These are phyloP conservation scores for Callosobruchus maculatus DNA, from an alignment of 2,888 invertebrate species.

Conservation along the genomic window DNA sequence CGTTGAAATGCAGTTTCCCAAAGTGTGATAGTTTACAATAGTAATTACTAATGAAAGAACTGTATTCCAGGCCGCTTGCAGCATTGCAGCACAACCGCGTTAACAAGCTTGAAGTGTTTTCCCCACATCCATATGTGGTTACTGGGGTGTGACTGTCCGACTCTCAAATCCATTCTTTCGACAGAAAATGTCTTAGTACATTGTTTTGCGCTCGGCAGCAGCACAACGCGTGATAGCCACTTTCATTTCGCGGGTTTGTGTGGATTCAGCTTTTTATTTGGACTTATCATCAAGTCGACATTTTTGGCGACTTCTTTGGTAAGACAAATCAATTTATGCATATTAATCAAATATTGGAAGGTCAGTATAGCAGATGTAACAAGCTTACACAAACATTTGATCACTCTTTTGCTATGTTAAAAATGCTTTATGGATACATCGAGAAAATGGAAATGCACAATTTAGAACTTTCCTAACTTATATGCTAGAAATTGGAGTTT, in stretches of 20 bases:
- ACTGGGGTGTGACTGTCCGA: slow-evolving; percentile 34
- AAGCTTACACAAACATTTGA: too few relatives aligned
- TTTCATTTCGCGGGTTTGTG: not conserved
- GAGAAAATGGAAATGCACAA: too few relatives aligned
- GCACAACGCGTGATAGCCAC: not conserved
- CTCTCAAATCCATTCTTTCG: slow-evolving; percentile 25
- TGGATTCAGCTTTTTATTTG: slow-evolving; percentile 2
- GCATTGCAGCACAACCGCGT: not conserved
- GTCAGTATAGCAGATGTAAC: too few relatives aligned
- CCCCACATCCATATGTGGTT: slow-evolving; percentile 28
- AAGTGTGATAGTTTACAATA: too few relatives aligned
- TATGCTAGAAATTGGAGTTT: too few relatives aligned
- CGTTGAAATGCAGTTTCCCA: too few relatives aligned
- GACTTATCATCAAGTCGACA: not conserved
- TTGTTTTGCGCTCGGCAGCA: not conserved
- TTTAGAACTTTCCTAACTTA: too few relatives aligned
- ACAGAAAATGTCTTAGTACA: slow-evolving; percentile 7
- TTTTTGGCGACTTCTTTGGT: not conserved
- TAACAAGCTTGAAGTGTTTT: slow-evolving; percentile 6
- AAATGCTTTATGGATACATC: too few relatives aligned
- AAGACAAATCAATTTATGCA: not conserved
- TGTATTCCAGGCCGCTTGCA: not conserved
- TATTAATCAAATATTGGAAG: too few relatives aligned
- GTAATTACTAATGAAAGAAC: not conserved
- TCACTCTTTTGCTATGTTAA: too few relatives aligned